Base-by-base conservation (phyloP, 2,797 vertebrate genomes). In the Arnoldichthys spilopterus region DNA sequence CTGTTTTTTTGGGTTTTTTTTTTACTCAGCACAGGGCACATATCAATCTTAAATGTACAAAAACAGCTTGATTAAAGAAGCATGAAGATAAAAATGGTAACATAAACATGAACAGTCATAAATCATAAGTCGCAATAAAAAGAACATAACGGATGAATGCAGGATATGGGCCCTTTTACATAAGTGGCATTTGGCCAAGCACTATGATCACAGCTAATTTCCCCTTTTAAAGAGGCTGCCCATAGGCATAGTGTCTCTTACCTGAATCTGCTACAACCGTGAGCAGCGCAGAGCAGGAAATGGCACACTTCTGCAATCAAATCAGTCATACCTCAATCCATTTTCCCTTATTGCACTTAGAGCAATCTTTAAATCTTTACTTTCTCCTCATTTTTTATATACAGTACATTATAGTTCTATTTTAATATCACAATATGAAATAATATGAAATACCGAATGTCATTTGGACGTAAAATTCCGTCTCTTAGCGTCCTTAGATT, bases 391-490 rank as follows among this genome's bases (percentile, higher is more conserved):
- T 76, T 54, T 81, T n/a, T 54, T 77, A 43, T 58, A 30, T 30
- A 15, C 56, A 68, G 58, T 86, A 74, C 32, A 81, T 84, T 62
- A 72, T 47, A 16, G 83, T 80, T 73, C 88, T 87, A 87, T 89
- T 87, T 90, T 86, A 92, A 85, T 86, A 87, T 82, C 66, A 80
- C 83, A 79, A 84, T 83, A 85, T 82, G 79, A 86, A 77, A 86
- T 83, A 79, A 84, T 83, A 85, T 82, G 79, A 86, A 77, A 86
- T 83, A 84, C 77, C 85, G 85, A 87, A 85, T 85, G 82, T 85
- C 83, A 87, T 90, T 86, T 89, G 87, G 84, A 90, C 77, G 84
- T 87, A 86, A 47, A 90, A 91, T 88, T 82, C 80, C 73, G 70
- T 85, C 73, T 84, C 54, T 87, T 82, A 83, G 85, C 86, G 84